phyloP scores from a whole-genome alignment of 2,888 invertebrate species.

The Aphodius granarius region DNA sequence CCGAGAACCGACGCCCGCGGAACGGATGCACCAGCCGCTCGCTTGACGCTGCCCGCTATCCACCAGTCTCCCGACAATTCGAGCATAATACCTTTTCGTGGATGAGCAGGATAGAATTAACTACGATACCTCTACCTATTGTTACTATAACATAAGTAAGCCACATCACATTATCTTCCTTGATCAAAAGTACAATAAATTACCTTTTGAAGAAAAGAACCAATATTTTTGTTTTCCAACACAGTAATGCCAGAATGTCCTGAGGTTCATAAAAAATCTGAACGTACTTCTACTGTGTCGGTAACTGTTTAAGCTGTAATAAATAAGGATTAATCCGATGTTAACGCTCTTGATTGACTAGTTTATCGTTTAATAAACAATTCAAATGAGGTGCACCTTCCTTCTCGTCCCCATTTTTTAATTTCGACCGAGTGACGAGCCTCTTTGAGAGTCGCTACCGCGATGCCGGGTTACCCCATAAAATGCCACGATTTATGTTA shows the following conservation, averaged over 20 bases:
- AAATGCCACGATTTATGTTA: conserved; percentile 35
- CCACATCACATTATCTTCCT: too few relatives aligned
- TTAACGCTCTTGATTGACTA: not conserved
- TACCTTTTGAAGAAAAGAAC: too few relatives aligned
- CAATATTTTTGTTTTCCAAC: too few relatives aligned
- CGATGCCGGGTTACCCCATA: conserved; percentile 21
- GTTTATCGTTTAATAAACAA: not conserved
- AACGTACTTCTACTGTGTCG: not conserved
- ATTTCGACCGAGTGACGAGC: not conserved
- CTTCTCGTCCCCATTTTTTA: not conserved
- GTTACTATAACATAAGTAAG: not conserved
- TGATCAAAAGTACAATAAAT: not conserved
- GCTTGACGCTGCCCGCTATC: not conserved
- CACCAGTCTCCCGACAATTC: not conserved
- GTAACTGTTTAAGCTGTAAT: not conserved
- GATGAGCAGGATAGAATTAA: not conserved
- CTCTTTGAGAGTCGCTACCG: not conserved
- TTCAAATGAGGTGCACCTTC: not conserved
- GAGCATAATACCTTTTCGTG: not conserved
- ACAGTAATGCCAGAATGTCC: too few relatives aligned
- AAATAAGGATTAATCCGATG: not conserved
- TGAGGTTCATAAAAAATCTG: too few relatives aligned
- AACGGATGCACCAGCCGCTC: not conserved
- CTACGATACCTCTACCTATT: not conserved
- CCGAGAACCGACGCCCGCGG: not conserved